Evolutionary conservation across 2,113 vertebrate genomes (phyloP).

Genomic region (Rissa tridactyla): DNA sequence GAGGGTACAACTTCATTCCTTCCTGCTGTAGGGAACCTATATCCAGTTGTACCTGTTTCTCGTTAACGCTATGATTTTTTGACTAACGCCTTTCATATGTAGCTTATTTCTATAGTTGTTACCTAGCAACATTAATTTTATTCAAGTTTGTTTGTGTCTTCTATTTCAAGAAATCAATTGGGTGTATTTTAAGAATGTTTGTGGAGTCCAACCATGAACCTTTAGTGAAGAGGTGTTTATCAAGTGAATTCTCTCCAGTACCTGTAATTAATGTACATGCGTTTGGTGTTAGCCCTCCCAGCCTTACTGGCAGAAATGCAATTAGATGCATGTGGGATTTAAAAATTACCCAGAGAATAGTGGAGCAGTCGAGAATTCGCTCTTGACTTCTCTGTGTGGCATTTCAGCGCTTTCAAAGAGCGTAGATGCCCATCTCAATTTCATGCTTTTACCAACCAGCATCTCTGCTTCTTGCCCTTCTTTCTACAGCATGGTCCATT

Average conservation of each 20-base stretch:
- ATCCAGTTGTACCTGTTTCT: neutral
- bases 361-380: neutral
- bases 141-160: neutral
- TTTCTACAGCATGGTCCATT: neutral
- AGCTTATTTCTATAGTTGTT: conserved; percentile 14
- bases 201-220: neutral
- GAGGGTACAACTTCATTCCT: neutral
- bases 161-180: conserved; percentile 1
- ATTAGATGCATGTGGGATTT: neutral
- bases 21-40: neutral
- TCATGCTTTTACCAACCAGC: neutral
- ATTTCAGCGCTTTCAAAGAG: neutral
- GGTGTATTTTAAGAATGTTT: neutral
- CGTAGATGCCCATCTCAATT: neutral
- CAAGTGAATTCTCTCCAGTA: neutral
- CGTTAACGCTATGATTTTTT: neutral
- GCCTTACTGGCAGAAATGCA: neutral
- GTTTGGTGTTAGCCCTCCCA: neutral
- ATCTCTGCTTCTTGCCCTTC: neutral
- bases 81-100: neutral
- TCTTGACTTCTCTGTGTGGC: neutral
- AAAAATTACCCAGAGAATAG: neutral
- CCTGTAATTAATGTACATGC: neutral
- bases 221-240: neutral
- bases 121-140: conserved; percentile 46